Conservation (phyloP, 2,888 invertebrate species). For the Trileptium ribeirensis region DNA sequence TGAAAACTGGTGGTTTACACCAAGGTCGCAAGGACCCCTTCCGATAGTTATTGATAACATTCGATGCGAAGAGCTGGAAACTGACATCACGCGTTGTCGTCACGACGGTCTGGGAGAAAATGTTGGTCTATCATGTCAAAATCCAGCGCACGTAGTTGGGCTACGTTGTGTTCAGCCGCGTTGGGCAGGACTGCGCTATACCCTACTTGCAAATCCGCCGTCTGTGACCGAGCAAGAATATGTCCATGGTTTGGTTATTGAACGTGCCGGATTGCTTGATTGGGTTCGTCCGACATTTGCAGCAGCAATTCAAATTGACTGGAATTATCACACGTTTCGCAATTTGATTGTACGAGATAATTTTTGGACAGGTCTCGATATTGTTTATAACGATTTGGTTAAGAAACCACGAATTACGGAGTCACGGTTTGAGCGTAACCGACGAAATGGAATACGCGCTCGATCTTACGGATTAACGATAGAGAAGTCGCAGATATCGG, state of each 20-base stretch:
- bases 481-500: constrained; percentile 67
- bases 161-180: constrained; percentile 70
- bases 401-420: constrained; percentile 57
- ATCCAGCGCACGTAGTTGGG: constrained; percentile 54
- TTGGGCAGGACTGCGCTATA: constrained; percentile 87
- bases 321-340: constrained; percentile 57
- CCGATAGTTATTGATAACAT: constrained; percentile 64
- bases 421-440: constrained; percentile 40
- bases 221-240: constrained; percentile 61
- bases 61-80: constrained; percentile 79
- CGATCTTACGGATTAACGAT: constrained; percentile 51
- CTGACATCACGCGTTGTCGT: constrained; percentile 74
- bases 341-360: constrained; percentile 67
- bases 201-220: constrained; percentile 68
- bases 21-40: constrained; percentile 39
- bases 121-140: constrained; percentile 49
- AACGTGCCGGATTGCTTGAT: constrained; percentile 86
- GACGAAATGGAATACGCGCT: constrained; percentile 63
- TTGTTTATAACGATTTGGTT: constrained; percentile 87
- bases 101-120: constrained; percentile 66
- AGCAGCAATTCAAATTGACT: constrained; percentile 59
- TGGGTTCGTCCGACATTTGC: constrained; percentile 57
- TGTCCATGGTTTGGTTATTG: constrained; percentile 76
- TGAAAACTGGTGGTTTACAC: constrained; percentile 56
- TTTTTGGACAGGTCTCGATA: constrained; percentile 82